Percentiles rank a stretch among this genome's conserved stretches.
These are phyloP conservation scores for Sprattus sprattus DNA, from an alignment of 2,113 vertebrate species.

Conservation along the genomic window DNA sequence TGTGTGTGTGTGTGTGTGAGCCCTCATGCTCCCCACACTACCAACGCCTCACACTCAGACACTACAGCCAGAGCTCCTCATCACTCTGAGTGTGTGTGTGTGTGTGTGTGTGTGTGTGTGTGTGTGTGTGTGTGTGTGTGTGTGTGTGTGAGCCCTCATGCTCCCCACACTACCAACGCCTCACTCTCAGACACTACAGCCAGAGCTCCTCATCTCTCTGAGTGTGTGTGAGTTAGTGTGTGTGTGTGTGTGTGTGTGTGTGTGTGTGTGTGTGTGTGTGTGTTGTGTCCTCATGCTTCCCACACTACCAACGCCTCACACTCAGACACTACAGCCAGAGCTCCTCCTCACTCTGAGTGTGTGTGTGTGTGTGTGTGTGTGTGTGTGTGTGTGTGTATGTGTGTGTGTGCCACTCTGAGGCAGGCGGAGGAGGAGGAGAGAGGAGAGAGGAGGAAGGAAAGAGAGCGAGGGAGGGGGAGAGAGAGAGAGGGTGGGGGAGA, in stretches of 20 bases:
- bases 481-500: not conserved
- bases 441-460: slow-evolving; percentile 53
- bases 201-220: slow-evolving; percentile 99
- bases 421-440: not conserved
- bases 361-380: too few relatives aligned
- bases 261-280: too few relatives aligned
- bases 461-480: not conserved
- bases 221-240: too few relatives aligned
- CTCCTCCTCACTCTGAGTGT: slow-evolving; percentile 98
- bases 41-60: slow-evolving; percentile 71
- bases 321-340: slow-evolving; percentile 98
- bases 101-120: too few relatives aligned
- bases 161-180: slow-evolving; percentile 87
- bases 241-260: too few relatives aligned
- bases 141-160: too few relatives aligned
- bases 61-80: slow-evolving; percentile 82
- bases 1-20: too few relatives aligned
- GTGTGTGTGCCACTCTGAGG: too few relatives aligned
- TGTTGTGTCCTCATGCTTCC: slow-evolving; percentile 70
- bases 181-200: slow-evolving; percentile 93
- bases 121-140: too few relatives aligned
- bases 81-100: too few relatives aligned
- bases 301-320: slow-evolving; percentile 87
- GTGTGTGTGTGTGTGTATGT: too few relatives aligned
- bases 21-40: slow-evolving; percentile 84